Evolutionary conservation across 2,113 vertebrate species (phyloP).

Genomic region (Numenius arquata): DNA sequence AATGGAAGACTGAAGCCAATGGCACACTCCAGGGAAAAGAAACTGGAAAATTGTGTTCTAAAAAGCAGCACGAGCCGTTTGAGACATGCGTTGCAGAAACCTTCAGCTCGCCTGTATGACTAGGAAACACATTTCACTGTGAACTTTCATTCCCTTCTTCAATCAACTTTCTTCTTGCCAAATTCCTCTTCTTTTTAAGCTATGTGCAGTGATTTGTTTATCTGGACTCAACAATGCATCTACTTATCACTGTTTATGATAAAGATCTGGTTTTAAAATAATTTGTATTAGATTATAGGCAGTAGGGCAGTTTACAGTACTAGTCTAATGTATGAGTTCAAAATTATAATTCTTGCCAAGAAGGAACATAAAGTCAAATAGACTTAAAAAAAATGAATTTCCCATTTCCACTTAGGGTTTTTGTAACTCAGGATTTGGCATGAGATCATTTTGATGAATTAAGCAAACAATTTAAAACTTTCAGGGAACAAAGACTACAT

Average conservation of each 20-base stretch:
- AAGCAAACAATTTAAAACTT: background rate
- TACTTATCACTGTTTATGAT: background rate
- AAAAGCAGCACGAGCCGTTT: background rate
- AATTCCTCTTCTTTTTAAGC: background rate
- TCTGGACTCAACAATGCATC: background rate
- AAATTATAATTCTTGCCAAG: background rate
- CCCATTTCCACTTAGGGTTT: background rate
- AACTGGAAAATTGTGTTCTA: background rate
- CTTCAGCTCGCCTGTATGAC: background rate
- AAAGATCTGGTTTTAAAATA: background rate
- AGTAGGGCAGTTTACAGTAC: background rate
- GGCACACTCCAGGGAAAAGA: constrained; percentile 45
- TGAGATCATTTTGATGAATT: background rate
- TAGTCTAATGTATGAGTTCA: background rate
- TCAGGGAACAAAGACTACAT: background rate
- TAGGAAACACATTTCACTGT: background rate
- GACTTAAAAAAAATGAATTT: background rate
- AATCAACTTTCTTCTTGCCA: background rate
- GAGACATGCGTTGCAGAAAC: background rate
- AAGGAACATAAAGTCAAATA: background rate
- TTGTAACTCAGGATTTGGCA: background rate
- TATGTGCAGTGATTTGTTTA: background rate
- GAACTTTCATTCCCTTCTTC: background rate
- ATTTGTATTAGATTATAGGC: background rate
- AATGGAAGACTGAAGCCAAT: constrained; percentile 37